Conservation (phyloP, 2,113 vertebrate genomes). For the Pithys albifrons region DNA sequence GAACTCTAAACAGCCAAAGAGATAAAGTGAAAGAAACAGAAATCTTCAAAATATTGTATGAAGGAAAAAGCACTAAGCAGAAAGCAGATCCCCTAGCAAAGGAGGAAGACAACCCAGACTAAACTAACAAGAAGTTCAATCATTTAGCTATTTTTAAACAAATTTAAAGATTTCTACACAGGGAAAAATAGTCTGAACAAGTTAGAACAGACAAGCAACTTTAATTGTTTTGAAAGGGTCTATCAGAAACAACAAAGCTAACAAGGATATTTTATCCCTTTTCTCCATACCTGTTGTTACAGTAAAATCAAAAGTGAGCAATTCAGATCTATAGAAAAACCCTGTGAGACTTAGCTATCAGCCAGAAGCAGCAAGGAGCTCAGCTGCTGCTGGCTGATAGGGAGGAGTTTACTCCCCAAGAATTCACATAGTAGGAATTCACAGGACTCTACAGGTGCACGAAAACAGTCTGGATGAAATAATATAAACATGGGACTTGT, state of each 20-base stretch:
- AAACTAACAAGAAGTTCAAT: neutral
- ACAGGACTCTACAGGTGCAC: too few relatives aligned
- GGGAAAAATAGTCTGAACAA: neutral
- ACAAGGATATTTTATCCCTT: neutral
- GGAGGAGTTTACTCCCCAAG: too few relatives aligned
- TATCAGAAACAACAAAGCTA: neutral
- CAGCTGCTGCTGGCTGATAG: too few relatives aligned
- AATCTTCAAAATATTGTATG: neutral
- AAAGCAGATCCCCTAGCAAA: neutral
- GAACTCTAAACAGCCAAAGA: neutral
- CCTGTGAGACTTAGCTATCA: too few relatives aligned
- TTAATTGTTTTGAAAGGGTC: neutral
- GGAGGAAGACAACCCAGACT: neutral
- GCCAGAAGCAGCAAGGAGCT: too few relatives aligned
- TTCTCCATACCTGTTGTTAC: neutral
- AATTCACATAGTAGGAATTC: too few relatives aligned
- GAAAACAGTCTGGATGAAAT: too few relatives aligned
- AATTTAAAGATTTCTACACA: neutral
- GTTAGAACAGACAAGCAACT: neutral
- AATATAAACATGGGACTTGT: too few relatives aligned
- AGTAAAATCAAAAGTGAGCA: too few relatives aligned
- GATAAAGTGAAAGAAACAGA: neutral
- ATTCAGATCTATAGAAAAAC: too few relatives aligned
- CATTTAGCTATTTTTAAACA: neutral
- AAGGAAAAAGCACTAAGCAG: neutral